Conservation (phyloP, 53 echinoderm and acorn worm genomes). For the Actinopyga echinites region DNA sequence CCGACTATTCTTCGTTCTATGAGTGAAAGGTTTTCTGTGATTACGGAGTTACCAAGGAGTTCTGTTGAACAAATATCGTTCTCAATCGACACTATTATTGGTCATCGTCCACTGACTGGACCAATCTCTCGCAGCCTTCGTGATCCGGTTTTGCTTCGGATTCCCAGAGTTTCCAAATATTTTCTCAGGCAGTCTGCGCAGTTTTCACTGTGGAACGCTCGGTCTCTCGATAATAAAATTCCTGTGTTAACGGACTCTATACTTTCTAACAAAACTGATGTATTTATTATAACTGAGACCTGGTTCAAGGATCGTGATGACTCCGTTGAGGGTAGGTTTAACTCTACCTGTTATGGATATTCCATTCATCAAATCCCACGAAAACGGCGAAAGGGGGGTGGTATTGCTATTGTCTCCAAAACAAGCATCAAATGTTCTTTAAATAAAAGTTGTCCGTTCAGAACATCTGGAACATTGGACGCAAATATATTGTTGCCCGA, state of each 20-base stretch:
- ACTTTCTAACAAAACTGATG: background rate
- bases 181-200: background rate
- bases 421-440: background rate
- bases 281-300: background rate
- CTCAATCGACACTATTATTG: too few relatives aligned
- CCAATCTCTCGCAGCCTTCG: too few relatives aligned
- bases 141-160: too few relatives aligned
- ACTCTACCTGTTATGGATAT: background rate
- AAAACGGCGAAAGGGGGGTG: background rate
- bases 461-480: too few relatives aligned
- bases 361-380: background rate
- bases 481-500: too few relatives aligned
- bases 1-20: too few relatives aligned
- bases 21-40: too few relatives aligned
- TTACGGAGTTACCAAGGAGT: too few relatives aligned
- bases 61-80: too few relatives aligned
- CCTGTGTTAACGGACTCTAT: background rate
- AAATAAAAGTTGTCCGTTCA: background rate
- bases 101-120: too few relatives aligned
- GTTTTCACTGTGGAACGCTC: background rate
- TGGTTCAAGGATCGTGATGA: too few relatives aligned
- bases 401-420: background rate
- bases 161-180: background rate
- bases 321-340: background rate
- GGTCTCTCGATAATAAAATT: background rate